Percentiles rank a stretch among this genome's conserved stretches.
Evolutionary conservation across 1,140 invertebrate genomes (phyloP).

Genomic region (Venustaconcha ellipsiformis): DNA sequence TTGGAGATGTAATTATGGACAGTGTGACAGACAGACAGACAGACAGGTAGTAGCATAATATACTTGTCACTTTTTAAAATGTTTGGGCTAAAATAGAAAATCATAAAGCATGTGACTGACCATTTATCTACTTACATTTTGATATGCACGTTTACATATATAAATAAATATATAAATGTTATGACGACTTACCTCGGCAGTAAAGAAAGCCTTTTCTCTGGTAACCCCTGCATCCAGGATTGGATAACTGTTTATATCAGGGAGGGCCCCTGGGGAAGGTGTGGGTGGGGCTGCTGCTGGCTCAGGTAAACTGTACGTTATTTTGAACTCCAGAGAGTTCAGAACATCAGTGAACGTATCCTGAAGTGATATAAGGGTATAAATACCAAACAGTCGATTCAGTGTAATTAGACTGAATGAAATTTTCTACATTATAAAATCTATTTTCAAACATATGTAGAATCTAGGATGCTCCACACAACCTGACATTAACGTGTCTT

Average conservation of each 20-base stretch:
- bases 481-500: too few species aligned
- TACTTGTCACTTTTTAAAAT: too few species aligned
- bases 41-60: too few species aligned
- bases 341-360: slow-evolving; percentile 63
- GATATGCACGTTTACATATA: background rate
- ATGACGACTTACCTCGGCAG: slow-evolving; percentile 22
- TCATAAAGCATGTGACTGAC: too few species aligned
- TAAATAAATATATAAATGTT: background rate
- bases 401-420: background rate
- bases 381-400: background rate
- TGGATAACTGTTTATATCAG: slow-evolving; percentile 83
- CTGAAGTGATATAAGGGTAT: slow-evolving; percentile 34
- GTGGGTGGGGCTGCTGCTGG: slow-evolving; percentile 60
- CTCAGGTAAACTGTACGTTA: slow-evolving; percentile 64
- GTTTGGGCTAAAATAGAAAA: too few species aligned
- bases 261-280: slow-evolving; percentile 71
- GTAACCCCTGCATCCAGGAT: slow-evolving; percentile 64
- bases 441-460: too few species aligned
- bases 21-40: too few species aligned
- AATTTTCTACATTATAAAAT: slow-evolving; percentile 23
- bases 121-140: too few species aligned
- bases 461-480: too few species aligned
- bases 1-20: too few species aligned
- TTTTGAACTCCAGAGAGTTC: slow-evolving; percentile 76
- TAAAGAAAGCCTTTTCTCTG: slow-evolving; percentile 20